Base-by-base conservation (phyloP, 2,113 vertebrate genomes). In the Aspiorhynchus laticeps region DNA sequence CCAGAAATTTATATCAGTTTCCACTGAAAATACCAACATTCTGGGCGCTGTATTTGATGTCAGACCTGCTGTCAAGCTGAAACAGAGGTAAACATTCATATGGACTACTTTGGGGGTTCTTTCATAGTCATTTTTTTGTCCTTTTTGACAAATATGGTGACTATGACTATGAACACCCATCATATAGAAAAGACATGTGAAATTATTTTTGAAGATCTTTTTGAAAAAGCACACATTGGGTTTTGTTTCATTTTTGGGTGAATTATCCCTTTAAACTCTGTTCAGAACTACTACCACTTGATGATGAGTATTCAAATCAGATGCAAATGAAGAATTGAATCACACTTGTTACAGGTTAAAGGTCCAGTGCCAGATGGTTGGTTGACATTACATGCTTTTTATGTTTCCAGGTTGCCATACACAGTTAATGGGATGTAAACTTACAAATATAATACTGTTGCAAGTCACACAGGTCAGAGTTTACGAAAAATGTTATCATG, bases 341-440 rank as follows among this genome's bases (percentile, higher is more conserved):
- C 59, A 26, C 14, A 65, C 59, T 63, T 81, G 38, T 63, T 65
- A 41, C 24, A 81, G 80, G 80, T 81, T 41, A 81, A 81, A 81
- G 56, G 79, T 43, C 24, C 14, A 19, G 36, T 26, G 38, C 38
- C 59, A 81, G 59, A 81, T 65, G 79, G 36, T 9, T 19, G 36
- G 31, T 59, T 36, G 77, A 59, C 21, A 15, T 61, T 61, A 38
- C 78, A 80, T 61, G 51, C 10, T 80, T 80, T 79, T 76, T 46
- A 9, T 48, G 12, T 46, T 75, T 75, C 41, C 73, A 43, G 12
- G 41, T 11, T 76, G 24, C 38, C 73, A 43, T 73, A n/a, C 56
- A n/a, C 38, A 26, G n/a, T 28, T 76, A 28, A 46, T 26, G n/a
- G 14, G 43, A 77, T 19, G 43, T 51, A 77, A 77, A 51, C 12